Evolutionary conservation across 2,888 invertebrate genomes (phyloP).

Genomic region (Cotesia congregata): DNA sequence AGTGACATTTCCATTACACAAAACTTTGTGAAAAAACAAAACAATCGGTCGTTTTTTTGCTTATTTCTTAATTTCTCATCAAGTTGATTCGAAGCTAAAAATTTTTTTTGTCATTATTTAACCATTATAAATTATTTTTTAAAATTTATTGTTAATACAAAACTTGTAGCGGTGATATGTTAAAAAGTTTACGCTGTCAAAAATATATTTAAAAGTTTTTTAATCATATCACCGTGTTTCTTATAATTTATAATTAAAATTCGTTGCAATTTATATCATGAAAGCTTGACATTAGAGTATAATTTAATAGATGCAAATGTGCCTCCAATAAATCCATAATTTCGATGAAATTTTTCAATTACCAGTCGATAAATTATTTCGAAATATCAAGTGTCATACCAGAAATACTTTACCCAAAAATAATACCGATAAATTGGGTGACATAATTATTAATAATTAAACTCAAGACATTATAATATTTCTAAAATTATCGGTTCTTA

Average conservation of each 20-base stretch:
- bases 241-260: neutral
- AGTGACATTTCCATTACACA: constrained; percentile 35
- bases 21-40: constrained; percentile 1
- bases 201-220: neutral
- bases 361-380: neutral
- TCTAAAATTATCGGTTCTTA: neutral
- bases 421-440: neutral
- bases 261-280: neutral
- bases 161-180: neutral
- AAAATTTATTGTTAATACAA: neutral
- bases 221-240: neutral
- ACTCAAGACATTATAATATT: neutral
- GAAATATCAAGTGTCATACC: neutral
- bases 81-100: neutral
- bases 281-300: constrained; percentile 18
- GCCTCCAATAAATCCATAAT: neutral
- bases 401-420: neutral
- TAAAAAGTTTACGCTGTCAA: neutral
- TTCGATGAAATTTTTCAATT: neutral
- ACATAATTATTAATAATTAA: neutral
- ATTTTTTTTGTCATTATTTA: neutral
- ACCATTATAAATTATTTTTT: neutral
- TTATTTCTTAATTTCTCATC: neutral
- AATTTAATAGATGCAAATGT: neutral
- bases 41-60: constrained; percentile 6